Percentiles rank a stretch among this genome's conserved stretches.
These are phyloP conservation scores for Typhlomys cinereus DNA, from an alignment of 2,113 vertebrate genomes.

Conservation along the genomic window DNA sequence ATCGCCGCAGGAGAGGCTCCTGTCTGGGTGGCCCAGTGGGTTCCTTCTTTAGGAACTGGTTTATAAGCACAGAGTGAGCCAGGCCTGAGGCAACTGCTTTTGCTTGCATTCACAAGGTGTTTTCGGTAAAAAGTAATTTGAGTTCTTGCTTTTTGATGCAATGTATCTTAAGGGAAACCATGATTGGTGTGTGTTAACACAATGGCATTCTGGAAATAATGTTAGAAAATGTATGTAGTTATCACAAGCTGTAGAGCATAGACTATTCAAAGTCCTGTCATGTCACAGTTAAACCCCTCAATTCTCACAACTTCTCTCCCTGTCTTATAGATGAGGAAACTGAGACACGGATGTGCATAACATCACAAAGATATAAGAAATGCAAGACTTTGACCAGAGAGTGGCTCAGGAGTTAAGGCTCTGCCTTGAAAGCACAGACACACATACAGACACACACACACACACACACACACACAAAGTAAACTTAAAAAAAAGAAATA, in stretches of 20 bases:
- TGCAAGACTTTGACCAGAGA: not conserved
- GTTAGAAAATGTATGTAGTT: not conserved
- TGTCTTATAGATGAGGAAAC: not conserved
- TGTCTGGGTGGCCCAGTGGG: not conserved
- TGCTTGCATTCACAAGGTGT: not conserved
- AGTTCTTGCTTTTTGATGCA: not conserved
- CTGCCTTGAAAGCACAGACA: too few species aligned
- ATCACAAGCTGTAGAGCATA: not conserved
- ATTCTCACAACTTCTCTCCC: not conserved
- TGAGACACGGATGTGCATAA: not conserved
- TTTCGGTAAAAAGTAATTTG: not conserved
- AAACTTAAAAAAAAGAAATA: too few species aligned
- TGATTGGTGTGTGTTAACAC: not conserved
- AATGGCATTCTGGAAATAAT: constrained; percentile 2
- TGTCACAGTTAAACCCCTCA: not conserved
- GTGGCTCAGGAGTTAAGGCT: too few species aligned
- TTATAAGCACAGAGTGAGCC: not conserved
- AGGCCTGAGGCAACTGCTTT: not conserved
- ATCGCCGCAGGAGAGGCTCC: not conserved
- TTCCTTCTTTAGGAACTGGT: not conserved
- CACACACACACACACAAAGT: too few species aligned
- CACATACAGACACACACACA: too few species aligned
- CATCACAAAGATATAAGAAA: not conserved
- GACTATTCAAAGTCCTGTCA: not conserved
- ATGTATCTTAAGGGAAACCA: not conserved